Base-by-base conservation (phyloP, 2,113 vertebrate genomes). In the Lepus americanus region DNA sequence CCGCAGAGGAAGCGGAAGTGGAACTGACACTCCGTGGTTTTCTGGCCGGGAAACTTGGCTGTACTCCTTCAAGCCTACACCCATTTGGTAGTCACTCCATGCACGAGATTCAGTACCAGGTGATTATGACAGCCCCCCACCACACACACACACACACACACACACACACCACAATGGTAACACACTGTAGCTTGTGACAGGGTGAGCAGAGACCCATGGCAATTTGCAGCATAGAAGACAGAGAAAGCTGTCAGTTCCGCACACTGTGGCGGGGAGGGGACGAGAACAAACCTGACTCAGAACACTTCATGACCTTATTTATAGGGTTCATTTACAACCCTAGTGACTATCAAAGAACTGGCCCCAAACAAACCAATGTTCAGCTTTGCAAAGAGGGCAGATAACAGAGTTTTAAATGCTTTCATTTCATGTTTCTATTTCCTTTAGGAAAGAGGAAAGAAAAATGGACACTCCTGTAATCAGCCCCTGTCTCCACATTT, bases 141-240 rank as follows among this genome's bases (percentile, higher is more conserved):
- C 33, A 59, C 73, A 3, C 22, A 1, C 55, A 87, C 39, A 44
- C 44, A 44, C 6, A 44, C 44, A 39, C 39, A 39, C 39, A 39
- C 39, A 39, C 39, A 44, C 44, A 44, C 6, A 44, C 44, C 8
- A 74, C 51, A 4, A 1, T 23, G 6, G 10, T 8, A 22, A 19
- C 0, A 33, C 2, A 29, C 53, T 29, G 16, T 6, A 13, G 59
- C 10, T 25, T 7, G 4, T 6, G 53, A 79, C 0, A 5, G 63
- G 5, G 51, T 0, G 14, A 29, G 73, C 31, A 63, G 6, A 13
- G 73, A 49, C 44, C 64, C 64, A 17, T 1, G 20, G 49, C 31
- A 14, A n/a, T 5, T 0, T 1, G 36, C 0, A 49, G n/a, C 29
- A 4, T 29, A 4, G 9, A 12, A 33, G 44, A 33, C 82, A 69